Evolutionary conservation across 2,888 invertebrate species (phyloP), one percentile per base, ranked within the genome.

Genomic region (Drymonia ruficornis): DNA sequence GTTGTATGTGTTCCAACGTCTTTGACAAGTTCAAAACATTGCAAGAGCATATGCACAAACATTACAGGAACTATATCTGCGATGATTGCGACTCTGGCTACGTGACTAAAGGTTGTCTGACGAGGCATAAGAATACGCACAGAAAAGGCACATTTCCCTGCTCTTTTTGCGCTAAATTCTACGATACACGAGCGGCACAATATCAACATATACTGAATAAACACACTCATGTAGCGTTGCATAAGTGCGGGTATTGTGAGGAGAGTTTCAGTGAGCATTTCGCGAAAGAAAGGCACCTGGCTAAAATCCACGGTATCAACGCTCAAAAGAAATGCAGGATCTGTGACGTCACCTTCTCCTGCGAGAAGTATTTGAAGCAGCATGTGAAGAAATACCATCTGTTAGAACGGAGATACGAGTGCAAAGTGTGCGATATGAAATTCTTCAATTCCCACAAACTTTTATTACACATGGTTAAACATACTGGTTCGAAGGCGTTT

Each of bases 361-460:
- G 49, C 2, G 55, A 49, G 28, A 55, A 52, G n/a, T 52, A 23
- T 28, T 40, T 59, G 19, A 52, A 46, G 1, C 4, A 56, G 0
- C 70, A 67, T 42, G 53, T 58, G 0, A 64, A 61, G 48, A 56
- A 49, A 43, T 56, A 68, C 13, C 69, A 82, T 71, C 51, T 68
- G 1, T 15, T 69, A 66, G 79, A 79, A 34, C 74, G 76, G 6
- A 60, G 70, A 8, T 80, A 83, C 38, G 72, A 76, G 4, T 91
- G 91, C 48, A 62, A 72, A 0, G 63, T 80, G 0, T 91, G 91
- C 38, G 84, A 83, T 6, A 87, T 80, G 67, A 73, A 68, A 3
- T 82, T 80, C 56, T 50, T 49, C 12, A 16, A 18, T 12, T 19
- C 29, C 2, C 11, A n/a, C 0, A 16, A 18, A 31, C 11, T 51